Conservation (phyloP, 2,888 invertebrate species). For the Tineola bisselliella region DNA sequence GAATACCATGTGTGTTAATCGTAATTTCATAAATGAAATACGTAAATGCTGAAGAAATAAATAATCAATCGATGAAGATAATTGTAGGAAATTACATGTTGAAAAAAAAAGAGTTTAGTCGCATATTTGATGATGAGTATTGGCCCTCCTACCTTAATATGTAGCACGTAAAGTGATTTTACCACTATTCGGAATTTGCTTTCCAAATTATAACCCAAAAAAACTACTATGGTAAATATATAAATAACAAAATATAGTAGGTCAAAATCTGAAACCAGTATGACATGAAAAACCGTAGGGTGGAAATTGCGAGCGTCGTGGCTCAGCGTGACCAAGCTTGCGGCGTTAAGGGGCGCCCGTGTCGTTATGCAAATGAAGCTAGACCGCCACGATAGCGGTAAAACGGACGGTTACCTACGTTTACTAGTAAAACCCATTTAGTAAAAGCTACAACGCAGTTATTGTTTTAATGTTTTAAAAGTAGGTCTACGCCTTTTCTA, state of each 20-base stretch:
- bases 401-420: constrained; percentile 67
- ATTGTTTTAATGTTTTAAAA: neutral
- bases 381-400: constrained; percentile 44
- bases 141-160: too few species aligned
- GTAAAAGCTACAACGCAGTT: constrained; percentile 18
- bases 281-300: constrained; percentile 5
- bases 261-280: neutral
- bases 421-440: constrained; percentile 36
- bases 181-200: too few species aligned
- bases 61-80: too few species aligned
- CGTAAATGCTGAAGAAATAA: too few species aligned
- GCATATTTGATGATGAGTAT: too few species aligned
- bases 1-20: too few species aligned
- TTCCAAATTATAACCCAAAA: constrained; percentile 45
- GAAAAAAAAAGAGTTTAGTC: too few species aligned
- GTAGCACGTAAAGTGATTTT: too few species aligned
- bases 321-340: constrained; percentile 66
- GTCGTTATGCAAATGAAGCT: constrained; percentile 56
- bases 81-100: too few species aligned
- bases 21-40: too few species aligned
- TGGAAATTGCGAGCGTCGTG: constrained; percentile 57
- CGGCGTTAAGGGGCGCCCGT: constrained; percentile 63
- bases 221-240: constrained; percentile 43
- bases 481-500: too few species aligned
- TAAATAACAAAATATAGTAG: constrained; percentile 18